phyloP scores from a whole-genome alignment of 1,140 invertebrate species.

The Trachymyrmex cornetzi region DNA sequence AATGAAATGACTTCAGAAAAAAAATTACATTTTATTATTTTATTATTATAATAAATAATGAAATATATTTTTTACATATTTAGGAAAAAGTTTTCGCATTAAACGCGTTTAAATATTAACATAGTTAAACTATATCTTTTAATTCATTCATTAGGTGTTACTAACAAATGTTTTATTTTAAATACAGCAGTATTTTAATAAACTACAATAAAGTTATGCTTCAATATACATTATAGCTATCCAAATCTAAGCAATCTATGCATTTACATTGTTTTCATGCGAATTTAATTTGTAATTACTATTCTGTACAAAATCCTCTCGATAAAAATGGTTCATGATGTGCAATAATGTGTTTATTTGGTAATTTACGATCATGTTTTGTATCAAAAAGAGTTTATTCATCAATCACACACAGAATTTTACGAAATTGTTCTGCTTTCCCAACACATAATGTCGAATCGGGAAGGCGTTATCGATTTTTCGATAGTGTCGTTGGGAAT shows the following conservation, averaged over 20 bases:
- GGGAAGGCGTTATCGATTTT: slow-evolving; percentile 14
- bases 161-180: background rate
- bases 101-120: background rate
- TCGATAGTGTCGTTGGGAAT: background rate
- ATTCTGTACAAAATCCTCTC: background rate
- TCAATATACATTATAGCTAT: background rate
- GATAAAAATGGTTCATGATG: background rate
- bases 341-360: background rate
- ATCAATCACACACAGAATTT: background rate
- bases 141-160: background rate
- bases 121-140: background rate
- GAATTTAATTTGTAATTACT: background rate
- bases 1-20: background rate
- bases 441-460: background rate
- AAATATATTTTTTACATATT: background rate
- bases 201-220: background rate
- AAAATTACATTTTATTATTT: slow-evolving; percentile 1
- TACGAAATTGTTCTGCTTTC: background rate
- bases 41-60: slow-evolving; percentile 8
- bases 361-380: background rate
- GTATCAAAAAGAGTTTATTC: background rate
- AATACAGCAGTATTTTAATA: background rate
- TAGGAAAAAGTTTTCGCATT: background rate
- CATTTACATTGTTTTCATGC: background rate
- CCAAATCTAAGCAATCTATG: background rate